These are phyloP conservation scores for Atlantisia rogersi DNA, from an alignment of 2,113 vertebrate genomes.

Conservation along the genomic window DNA sequence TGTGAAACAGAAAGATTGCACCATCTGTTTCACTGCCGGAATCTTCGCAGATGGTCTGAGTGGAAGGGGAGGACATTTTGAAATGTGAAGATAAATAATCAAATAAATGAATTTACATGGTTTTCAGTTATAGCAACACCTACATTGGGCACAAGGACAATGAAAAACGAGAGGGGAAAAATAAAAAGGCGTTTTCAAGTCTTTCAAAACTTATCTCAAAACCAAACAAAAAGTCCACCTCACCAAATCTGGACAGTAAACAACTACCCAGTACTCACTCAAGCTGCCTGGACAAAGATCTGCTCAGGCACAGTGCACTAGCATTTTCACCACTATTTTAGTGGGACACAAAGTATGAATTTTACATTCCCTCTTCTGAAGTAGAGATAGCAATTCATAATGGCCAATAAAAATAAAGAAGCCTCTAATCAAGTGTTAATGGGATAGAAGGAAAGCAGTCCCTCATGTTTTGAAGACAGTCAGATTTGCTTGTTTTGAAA, in stretches of 20 bases:
- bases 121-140: background rate
- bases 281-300: background rate
- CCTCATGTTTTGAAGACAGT: background rate
- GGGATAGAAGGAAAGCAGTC: background rate
- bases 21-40: background rate
- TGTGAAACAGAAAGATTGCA: background rate
- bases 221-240: background rate
- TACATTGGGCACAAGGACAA: background rate
- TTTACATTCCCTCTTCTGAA: background rate
- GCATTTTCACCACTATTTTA: background rate
- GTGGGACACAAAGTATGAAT: background rate
- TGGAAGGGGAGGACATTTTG: background rate
- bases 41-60: background rate
- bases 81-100: background rate
- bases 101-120: accelerated
- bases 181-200: background rate
- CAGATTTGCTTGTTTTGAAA: background rate
- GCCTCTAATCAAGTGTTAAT: background rate
- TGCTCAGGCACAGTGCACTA: background rate
- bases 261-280: background rate
- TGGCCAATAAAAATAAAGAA: background rate
- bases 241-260: background rate
- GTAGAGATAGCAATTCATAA: background rate
- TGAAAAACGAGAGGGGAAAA: background rate
- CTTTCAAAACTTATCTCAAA: background rate